Conservation (phyloP, 2,797 vertebrate species). For the Pseudochirops cupreus region DNA sequence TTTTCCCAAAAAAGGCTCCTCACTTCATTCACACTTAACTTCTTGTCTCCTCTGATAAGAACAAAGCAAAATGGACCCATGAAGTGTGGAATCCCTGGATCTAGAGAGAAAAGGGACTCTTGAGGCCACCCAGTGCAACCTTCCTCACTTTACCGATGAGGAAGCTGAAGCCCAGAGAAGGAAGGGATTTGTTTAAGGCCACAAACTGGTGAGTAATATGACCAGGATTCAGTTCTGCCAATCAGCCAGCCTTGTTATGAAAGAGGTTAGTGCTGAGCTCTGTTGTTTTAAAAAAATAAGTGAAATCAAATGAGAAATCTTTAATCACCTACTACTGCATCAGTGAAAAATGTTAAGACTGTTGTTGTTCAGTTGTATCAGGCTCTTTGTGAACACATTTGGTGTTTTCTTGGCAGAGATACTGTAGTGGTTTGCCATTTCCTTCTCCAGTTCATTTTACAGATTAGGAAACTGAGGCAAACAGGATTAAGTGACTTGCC, state of each 20-base stretch:
- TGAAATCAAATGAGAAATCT: background rate
- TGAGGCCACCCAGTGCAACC: background rate
- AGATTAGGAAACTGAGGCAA: background rate
- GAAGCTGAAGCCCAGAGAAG: background rate
- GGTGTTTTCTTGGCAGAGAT: background rate
- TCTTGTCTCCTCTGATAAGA: background rate
- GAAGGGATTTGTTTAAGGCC: background rate
- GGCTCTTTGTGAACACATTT: background rate
- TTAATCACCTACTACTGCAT: background rate
- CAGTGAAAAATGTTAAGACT: background rate
- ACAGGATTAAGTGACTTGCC: background rate
- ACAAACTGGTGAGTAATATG: background rate
- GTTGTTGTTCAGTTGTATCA: background rate
- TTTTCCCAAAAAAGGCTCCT: background rate
- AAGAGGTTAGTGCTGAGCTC: background rate
- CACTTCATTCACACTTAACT: background rate
- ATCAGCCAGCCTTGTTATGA: background rate
- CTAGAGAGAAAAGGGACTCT: background rate
- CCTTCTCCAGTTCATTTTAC: background rate
- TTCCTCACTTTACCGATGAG: background rate
- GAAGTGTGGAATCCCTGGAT: background rate
- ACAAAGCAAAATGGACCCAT: background rate
- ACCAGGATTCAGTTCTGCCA: background rate
- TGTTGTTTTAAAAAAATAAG: background rate
- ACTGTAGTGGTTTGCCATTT: background rate